These are phyloP conservation scores for Dascillus cervinus DNA, from an alignment of 2,888 invertebrate genomes.

Conservation along the genomic window DNA sequence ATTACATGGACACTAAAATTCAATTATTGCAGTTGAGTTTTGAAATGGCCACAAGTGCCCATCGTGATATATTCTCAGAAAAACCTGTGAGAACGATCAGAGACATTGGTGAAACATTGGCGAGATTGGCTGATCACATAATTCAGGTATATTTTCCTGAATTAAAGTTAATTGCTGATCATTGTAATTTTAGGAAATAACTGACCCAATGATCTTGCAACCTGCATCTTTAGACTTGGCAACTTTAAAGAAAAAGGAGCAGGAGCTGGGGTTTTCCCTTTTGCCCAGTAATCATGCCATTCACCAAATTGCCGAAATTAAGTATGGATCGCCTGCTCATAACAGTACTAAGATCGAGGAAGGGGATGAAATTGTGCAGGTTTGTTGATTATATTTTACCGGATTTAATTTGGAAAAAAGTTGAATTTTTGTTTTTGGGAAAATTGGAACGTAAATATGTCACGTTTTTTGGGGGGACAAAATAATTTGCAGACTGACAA, in stretches of 20 bases:
- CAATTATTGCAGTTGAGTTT: slow-evolving; percentile 70
- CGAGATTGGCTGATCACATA: slow-evolving; percentile 74
- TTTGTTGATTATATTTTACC: too few species aligned
- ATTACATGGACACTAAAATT: slow-evolving; percentile 62
- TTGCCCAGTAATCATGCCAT: slow-evolving; percentile 76
- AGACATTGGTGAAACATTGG: slow-evolving; percentile 65
- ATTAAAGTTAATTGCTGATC: not conserved
- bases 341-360: slow-evolving; percentile 86
- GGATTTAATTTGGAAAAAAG: too few species aligned
- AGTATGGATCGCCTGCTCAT: slow-evolving; percentile 88
- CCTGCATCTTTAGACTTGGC: slow-evolving; percentile 87
- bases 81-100: slow-evolving; percentile 72
- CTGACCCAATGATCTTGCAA: slow-evolving; percentile 85
- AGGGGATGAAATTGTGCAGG: slow-evolving; percentile 95
- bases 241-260: slow-evolving; percentile 76
- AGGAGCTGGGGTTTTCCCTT: slow-evolving; percentile 85
- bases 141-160: slow-evolving; percentile 53
- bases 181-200: slow-evolving; percentile 52
- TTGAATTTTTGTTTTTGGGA: too few species aligned
- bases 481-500: too few species aligned
- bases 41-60: slow-evolving; percentile 85
- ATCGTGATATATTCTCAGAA: slow-evolving; percentile 82
- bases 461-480: too few species aligned
- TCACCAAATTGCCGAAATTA: slow-evolving; percentile 79
- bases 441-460: too few species aligned